Base-by-base conservation (phyloP, 1,140 invertebrate genomes). In the Atta texana region DNA sequence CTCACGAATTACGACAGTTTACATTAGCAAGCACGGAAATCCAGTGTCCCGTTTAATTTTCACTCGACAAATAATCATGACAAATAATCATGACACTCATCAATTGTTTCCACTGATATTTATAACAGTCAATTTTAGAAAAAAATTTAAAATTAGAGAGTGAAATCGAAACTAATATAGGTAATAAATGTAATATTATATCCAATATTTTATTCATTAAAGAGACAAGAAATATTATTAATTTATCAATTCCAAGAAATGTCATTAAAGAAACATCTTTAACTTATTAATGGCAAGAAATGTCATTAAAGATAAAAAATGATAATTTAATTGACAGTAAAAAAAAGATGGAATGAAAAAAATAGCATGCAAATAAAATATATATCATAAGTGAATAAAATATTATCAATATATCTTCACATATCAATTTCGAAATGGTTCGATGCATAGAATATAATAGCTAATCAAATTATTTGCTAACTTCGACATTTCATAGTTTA, bases 1-100 rank as follows among this genome's bases (percentile, higher is more conserved):
- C 53, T 68, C 44, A 57, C 59, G 76, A 55, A 68, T 74, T 84
- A 74, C 57, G 28, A 51, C 55, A 51, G 69, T 75, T 84, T 84
- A 34, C 24, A 75, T 84, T 51, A 84, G 55, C 69, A 61, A 21
- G 8, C 53, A 0, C 18, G 16, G 44, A 28, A 18, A 51, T 61
- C 28, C n/a, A 68, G 6, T 69, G 34, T 75, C 49, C 10, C 14
- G 44, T 84, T 57, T 84, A 74, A 84, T 84, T 84, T 82, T 18
- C 18, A 74, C 55, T 31, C 28, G 10, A 14, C 24, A 61, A 59
- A 39, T 39, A 84, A 34, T n/a, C n/a, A n/a, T n/a, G n/a, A n/a
- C n/a, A n/a, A n/a, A n/a, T 72, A 84, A n/a, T 24, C 75, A 10
- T 49, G 39, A 16, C 59, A 51, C 24, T 64, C 24, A 44, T 39